Evolutionary conservation across 2,113 vertebrate species (phyloP), one percentile per base, ranked within the genome.

Genomic region (Elachura formosa): DNA sequence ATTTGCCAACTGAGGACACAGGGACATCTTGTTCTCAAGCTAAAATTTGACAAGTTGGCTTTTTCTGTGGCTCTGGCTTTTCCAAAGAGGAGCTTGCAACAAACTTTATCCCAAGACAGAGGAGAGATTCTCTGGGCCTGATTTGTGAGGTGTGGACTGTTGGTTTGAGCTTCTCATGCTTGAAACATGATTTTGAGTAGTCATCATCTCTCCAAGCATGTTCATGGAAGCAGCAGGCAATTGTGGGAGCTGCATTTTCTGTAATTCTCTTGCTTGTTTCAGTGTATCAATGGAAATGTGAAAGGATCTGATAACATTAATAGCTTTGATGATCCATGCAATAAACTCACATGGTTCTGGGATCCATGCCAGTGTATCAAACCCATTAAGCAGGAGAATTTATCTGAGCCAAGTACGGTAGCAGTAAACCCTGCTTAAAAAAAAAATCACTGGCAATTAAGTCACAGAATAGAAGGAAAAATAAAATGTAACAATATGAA

Each of bases 1-100:
- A n/a, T 71, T 93, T 94, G 92, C 91, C 93, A 84, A 2, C 62
- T 78, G 91, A 80, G 77, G 80, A 91, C 84, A 95, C 54, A 95
- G 63, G 34, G 87, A 28, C 85, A 76, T 81, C 83, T 93, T 97
- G 95, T 97, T 96, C 94, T 81, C 80, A 9, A 59, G 80, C 40
- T 94, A 68, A 85, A 73, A 94, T 90, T 73, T 82, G 92, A 76
- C 48, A 61, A 74, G 40, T 71, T 83, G 84, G 73, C 49, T 95
- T 96, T 87, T 87, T 54, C 66, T 67, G 29, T 67, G 71, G 38
- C 88, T 87, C 24, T 12, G 8, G 59, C 69, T 68, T 45, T 46
- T 55, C 48, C 59, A 33, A n/a, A 66, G 71, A 76, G 48, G 18
- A 78, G n/a, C 11, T 3, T 33, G 69, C 48, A 73, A 25, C 38